Evolutionary conservation across 2,113 vertebrate species (phyloP), one percentile per base, ranked within the genome.

Genomic region (Oncorhynchus tshawytscha): DNA sequence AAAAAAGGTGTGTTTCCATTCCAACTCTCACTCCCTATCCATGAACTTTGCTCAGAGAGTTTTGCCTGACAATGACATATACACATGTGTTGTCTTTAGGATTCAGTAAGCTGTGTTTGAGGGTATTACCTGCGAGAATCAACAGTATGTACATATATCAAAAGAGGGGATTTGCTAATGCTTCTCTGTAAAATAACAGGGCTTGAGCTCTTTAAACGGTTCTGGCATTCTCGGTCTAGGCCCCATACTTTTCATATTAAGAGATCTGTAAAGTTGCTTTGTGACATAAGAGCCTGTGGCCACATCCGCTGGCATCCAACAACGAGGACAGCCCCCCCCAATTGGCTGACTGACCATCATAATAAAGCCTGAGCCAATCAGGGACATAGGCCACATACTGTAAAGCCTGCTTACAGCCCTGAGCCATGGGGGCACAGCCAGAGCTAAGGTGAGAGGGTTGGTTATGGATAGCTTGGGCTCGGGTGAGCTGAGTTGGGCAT

Each of bases 191-290:
- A 67, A 74, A 82, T 83, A 89, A 73, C 78, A 73, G 67, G 39
- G 79, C 72, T 87, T 82, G 48, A 66, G 68, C 27, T 27, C 20
- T 77, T 59, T n/a, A 70, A 80, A 71, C 25, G 11, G 22, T 73
- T 77, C 67, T 80, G 84, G 85, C 86, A 85, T 60, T 8, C 29
- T 0, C 27, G 11, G 54, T 20, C 5, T 15, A 57, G n/a, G 59
- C 67, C 54, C 48, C 81, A 86, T 85, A 87, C 81, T 91, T 86
- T 90, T 87, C 72, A 78, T 29, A 82, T 86, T 85, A 76, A 66
- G 71, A 67, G 49, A 83, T 83, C 66, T 83, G 72, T 85, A 73
- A 84, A 84, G 81, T 81, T 80, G 48, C 62, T 48, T 70, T 73
- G 59, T 77, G 78, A 77, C 79, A 60, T 62, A 20, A 76, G 72